phyloP scores from a whole-genome alignment of 2,113 vertebrate species.

The Mixornis gularis region DNA sequence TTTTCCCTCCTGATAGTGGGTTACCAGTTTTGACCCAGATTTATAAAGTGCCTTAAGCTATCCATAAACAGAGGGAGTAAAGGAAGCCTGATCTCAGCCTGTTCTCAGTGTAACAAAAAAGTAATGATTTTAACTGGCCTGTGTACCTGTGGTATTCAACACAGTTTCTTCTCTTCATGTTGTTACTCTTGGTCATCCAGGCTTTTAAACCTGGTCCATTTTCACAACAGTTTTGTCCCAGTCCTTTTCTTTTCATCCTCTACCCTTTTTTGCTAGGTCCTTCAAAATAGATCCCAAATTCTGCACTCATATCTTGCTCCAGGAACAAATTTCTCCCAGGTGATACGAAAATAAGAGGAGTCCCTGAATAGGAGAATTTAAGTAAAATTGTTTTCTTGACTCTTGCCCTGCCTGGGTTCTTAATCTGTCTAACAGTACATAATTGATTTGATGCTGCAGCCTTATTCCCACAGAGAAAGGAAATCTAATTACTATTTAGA shows the following conservation, averaged over 20 bases:
- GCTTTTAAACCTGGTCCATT: not conserved
- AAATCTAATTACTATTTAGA: not conserved
- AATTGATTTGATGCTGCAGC: not conserved
- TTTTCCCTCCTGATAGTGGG: not conserved
- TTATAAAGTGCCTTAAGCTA: not conserved
- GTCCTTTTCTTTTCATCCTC: not conserved
- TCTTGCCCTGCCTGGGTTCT: not conserved
- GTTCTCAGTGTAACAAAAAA: not conserved
- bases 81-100: not conserved
- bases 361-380: not conserved
- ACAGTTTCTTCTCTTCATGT: not conserved
- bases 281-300: not conserved
- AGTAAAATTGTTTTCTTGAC: not conserved
- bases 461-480: not conserved
- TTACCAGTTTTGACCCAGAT: not conserved
- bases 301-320: not conserved
- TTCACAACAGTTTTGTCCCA: not conserved
- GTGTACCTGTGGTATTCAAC: not conserved
- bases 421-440: not conserved
- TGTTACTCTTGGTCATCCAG: not conserved
- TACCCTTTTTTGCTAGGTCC: not conserved
- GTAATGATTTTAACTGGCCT: not conserved
- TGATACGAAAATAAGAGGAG: not conserved
- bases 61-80: rapidly evolving
- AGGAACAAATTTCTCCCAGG: not conserved